Evolutionary conservation across 2,797 vertebrate species (phyloP), one percentile per base, ranked within the genome.

Genomic region (Emys orbicularis): DNA sequence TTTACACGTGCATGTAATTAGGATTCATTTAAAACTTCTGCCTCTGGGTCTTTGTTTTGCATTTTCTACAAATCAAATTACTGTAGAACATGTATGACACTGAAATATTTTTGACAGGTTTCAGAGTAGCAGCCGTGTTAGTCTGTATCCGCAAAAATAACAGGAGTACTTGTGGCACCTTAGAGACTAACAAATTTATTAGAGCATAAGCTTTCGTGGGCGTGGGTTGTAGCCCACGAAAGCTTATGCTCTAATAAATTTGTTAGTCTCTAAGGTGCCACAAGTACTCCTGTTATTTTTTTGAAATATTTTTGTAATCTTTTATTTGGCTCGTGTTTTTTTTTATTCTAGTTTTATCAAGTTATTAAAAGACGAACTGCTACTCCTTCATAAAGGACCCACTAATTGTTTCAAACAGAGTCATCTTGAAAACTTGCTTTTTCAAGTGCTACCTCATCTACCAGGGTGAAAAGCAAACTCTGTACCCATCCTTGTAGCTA

Each of bases 341-440:
- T 44, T 41, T 44, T 5, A 18, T 72, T 74, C 10, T 44, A 72
- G 79, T 68, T 83, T 90, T 54, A 53, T 31, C 1, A 1, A 49
- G 23, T 79, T 94, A 65, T 12, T 44, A 91, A 56, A 90, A 83
- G 72, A 54, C 9, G 94, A 91, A 84, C 0, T 1, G 8, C 84
- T 8, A 8, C 79, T 57, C 1, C 13, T 87, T 18, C 34, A 47
- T 54, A 61, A 77, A 12, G 31, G 3, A 3, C 1, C 0, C 1
- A 72, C 34, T 44, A 85, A 90, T 80, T 3, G 1, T 13, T 85
- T 74, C 31, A 77, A 7, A 41, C 9, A 81, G 57, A 92, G 2
- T 2, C 68, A 74, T 5, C 79, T 19, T 65, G 29, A 2, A 2
- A 19, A 65, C 15, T 15, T 81, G 37, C 2, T 23, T 86, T 83